Base-by-base conservation (phyloP, 2,888 invertebrate species). In the Metalampra italica region DNA sequence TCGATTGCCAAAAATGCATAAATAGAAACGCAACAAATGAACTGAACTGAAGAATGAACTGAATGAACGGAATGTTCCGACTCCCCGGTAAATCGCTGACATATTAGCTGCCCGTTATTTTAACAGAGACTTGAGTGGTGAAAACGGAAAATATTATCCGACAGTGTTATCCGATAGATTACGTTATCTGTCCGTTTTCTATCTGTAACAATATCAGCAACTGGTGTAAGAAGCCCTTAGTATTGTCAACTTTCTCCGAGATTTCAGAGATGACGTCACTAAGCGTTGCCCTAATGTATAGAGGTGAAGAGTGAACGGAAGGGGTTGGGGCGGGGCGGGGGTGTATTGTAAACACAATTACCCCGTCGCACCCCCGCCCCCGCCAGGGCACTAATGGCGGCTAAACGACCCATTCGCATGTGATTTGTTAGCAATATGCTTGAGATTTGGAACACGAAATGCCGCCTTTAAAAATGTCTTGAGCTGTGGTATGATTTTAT, bases 391-490 rank as follows among this genome's bases (percentile, higher is more conserved):
- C 84, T 82, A 88, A 88, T 82, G 84, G 80, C 73, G 76, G 83
- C 85, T 87, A 86, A 88, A 88, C 88, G 88, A 86, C 83, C 87
- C 81, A 86, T 87, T 87, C 81, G 77, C 76, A 68, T 72, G 85
- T 87, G 87, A 87, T 88, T 88, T 88, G 88, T 88, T 85, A 83
- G 84, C 87, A 87, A 86, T 88, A 87, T 84, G 86, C 83, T 80
- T 81, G 75, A 84, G 83, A 83, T 87, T 82, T 83, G 81, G 78
- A 79, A 78, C 75, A 67, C 22, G 69, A 73, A 82, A 80, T 75
- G 74, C 71, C 62, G 74, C 71, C 62, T 75, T 77, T 81, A 78
- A 76, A 78, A 74, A 78, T 74, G 74, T 70, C 64, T 68, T 62
- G 60, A 66, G 64, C 59, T 58, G 70, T 63, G 65, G 61, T 54